These are phyloP conservation scores for Actinia tenebrosa DNA, from an alignment of 64 coral and sea anemone genomes.

Conservation along the genomic window DNA sequence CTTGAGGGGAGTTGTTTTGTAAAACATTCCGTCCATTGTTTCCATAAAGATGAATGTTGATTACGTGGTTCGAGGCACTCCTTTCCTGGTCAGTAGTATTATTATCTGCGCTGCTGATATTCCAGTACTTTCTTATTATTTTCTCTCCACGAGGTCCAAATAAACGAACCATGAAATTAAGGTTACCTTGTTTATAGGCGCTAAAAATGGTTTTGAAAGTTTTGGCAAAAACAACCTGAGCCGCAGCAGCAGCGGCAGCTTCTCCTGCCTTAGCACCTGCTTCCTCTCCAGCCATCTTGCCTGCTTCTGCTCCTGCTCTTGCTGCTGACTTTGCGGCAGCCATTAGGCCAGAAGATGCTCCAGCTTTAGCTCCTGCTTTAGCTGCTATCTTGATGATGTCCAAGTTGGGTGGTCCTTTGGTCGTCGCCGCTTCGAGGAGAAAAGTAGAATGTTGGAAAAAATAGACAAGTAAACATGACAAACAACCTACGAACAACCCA, in stretches of 20 bases:
- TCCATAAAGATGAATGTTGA: constrained; percentile 17
- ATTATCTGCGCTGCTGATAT: neutral
- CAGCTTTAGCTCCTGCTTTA: constrained; percentile 15
- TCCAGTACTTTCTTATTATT: too few relatives aligned
- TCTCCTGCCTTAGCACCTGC: constrained; percentile 4
- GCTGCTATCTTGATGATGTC: constrained; percentile 9
- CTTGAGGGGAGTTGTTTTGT: neutral
- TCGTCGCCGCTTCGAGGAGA: neutral
- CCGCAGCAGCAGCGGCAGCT: constrained; percentile 6
- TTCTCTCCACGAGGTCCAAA: constrained; percentile 3
- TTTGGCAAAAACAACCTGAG: constrained; percentile 8
- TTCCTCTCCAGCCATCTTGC: constrained; percentile 6
- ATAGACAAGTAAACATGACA: neutral
- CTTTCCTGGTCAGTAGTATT: neutral
- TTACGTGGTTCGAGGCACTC: constrained; percentile 16
- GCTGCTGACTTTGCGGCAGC: constrained; percentile 1
- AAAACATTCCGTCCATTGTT: constrained; percentile 1
- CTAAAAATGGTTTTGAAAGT: constrained; percentile 11
- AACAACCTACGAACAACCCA: neutral
- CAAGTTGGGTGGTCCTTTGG: neutral
- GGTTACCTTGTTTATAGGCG: constrained; percentile 2
- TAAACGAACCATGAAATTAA: neutral
- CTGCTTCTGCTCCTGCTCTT: constrained; percentile 32
- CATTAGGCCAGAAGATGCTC: constrained; percentile 9
- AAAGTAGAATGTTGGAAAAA: neutral